These are phyloP conservation scores for Cryptophagus acutangulus DNA, from an alignment of 2,888 invertebrate species.

Conservation along the genomic window DNA sequence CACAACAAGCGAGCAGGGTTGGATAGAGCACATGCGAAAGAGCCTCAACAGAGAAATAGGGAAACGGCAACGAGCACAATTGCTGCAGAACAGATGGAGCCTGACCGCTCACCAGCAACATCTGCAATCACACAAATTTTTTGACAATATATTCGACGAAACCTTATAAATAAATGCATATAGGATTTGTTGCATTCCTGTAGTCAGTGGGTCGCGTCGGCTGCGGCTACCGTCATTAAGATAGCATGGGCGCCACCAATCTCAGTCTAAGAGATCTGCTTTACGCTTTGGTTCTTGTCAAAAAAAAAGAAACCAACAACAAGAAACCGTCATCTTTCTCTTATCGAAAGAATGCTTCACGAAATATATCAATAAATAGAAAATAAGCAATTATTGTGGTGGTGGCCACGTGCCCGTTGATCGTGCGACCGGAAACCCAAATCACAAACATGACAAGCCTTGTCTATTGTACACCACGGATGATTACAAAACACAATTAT, in stretches of 20 bases:
- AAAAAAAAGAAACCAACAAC: too few species aligned
- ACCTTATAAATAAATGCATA: neutral
- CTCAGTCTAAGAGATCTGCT: too few species aligned
- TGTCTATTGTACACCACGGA: too few species aligned
- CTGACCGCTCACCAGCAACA: slow-evolving; percentile 68
- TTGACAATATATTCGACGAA: neutral
- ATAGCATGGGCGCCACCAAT: slow-evolving; percentile 37
- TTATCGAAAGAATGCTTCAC: too few species aligned
- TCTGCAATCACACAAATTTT: slow-evolving; percentile 37
- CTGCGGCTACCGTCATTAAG: slow-evolving; percentile 34
- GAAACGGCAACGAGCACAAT: slow-evolving; percentile 77
- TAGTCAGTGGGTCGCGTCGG: neutral
- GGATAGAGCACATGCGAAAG: slow-evolving; percentile 72
- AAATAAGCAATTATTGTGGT: too few species aligned
- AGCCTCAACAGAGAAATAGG: slow-evolving; percentile 73
- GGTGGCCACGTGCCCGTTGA: too few species aligned
- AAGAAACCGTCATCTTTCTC: too few species aligned
- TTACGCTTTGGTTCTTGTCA: too few species aligned
- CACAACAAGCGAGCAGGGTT: slow-evolving; percentile 68
- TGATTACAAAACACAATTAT: too few species aligned
- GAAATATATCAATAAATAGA: too few species aligned
- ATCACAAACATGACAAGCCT: too few species aligned
- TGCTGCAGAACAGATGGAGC: slow-evolving; percentile 78
- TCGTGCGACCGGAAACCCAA: too few species aligned
- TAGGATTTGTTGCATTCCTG: neutral